phyloP scores from a whole-genome alignment of 2,113 vertebrate species.

The Clarias magur region DNA sequence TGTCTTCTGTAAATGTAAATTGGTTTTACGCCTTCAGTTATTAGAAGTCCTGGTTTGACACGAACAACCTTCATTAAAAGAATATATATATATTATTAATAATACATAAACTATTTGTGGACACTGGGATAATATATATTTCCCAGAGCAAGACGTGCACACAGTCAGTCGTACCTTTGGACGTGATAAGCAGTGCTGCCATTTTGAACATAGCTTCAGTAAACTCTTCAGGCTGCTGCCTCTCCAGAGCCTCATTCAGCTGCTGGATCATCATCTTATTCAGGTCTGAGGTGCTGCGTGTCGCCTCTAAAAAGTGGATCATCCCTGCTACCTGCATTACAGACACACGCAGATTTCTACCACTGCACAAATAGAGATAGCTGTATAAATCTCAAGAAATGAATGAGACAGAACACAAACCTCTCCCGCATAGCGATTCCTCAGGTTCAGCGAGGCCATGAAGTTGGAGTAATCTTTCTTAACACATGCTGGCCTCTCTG shows the following conservation, averaged over 20 bases:
- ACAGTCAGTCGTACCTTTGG: slow-evolving; percentile 76
- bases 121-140: neutral
- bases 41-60: too few relatives aligned
- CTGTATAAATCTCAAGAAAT: neutral
- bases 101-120: neutral
- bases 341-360: slow-evolving; percentile 15
- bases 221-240: slow-evolving; percentile 78
- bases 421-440: slow-evolving; percentile 96
- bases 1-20: too few relatives aligned
- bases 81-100: neutral
- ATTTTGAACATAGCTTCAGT: slow-evolving; percentile 97
- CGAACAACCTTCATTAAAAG: too few relatives aligned
- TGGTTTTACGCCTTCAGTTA: too few relatives aligned
- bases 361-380: neutral
- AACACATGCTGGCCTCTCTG: slow-evolving; percentile 91
- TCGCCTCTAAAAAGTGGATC: slow-evolving; percentile 89
- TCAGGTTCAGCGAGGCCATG: slow-evolving; percentile 97
- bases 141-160: neutral
- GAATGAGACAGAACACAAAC: slow-evolving; percentile 60
- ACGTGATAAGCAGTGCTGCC: slow-evolving; percentile 92
- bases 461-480: slow-evolving; percentile 99
- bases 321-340: slow-evolving; percentile 87
- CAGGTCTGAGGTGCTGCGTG: slow-evolving; percentile 84
- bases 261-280: slow-evolving; percentile 89
- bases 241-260: slow-evolving; percentile 82